Base-by-base conservation (phyloP, 2,888 invertebrate species). In the Agrochola lota region DNA sequence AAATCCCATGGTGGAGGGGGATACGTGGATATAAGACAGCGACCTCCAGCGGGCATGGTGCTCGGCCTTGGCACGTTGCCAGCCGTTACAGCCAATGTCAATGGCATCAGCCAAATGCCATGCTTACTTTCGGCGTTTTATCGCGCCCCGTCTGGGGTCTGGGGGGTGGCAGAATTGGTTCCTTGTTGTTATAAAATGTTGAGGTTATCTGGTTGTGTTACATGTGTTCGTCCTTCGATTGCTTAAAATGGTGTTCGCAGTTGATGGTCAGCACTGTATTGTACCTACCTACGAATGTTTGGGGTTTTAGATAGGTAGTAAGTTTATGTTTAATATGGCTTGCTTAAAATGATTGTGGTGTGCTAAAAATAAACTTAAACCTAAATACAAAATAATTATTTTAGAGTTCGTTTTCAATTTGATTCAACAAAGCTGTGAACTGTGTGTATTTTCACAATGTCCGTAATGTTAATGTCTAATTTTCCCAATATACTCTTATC, bases 1-100 rank as follows among this genome's bases (percentile, higher is more conserved):
- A 64, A 73, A 73, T 88, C 26, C 73, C 43, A 71, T 79, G 81
- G 73, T 68, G 64, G 55, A 64, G 66, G 52, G 52, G 77, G 77
- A 60, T 69, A 57, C 74, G 60, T 49, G 67, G 72, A 77, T 68
- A 78, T 70, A 78, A 83, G 91, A 88, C 92, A 89, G 87, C 85
- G 93, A 93, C 93, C 92, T 93, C 90, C 71, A 64, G 64, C 55
- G 84, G 78, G 90, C 87, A 92, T 92, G 93, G 92, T 89, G 91
- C 85, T 85, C 85, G 90, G 89, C 91, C 91, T 90, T 92, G 91
- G 92, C 92, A 74, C 81, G 73, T 55, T 76, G 93, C 95, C 95
- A 94, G 89, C 88, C 89, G 91, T 90, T 89, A 90, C 90, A 91
- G 87, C 90, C 95, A 95, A 95, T 95, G 95, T 95, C 95, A 95